A percentile compares a stretch with the other conserved stretches of the same genome.
Evolutionary conservation across 2,113 vertebrate species (phyloP).

Genomic region (Coptodon bakossiorum): DNA sequence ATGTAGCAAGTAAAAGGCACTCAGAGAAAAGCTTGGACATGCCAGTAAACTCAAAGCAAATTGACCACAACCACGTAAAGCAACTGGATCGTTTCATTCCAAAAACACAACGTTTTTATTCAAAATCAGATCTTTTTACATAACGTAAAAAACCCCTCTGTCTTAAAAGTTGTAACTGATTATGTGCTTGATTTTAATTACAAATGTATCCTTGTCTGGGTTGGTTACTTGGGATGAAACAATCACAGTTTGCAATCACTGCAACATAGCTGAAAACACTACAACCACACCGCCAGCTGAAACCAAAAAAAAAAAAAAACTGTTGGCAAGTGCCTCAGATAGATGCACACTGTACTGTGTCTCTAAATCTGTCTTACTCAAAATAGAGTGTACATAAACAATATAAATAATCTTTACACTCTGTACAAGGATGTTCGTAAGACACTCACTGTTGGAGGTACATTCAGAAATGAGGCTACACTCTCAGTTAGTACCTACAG

Average conservation of each 20-base stretch:
- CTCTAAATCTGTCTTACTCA: not conserved
- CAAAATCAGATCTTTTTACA: not conserved
- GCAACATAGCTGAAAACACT: not conserved
- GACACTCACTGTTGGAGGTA: conserved; percentile 36
- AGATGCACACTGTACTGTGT: not conserved
- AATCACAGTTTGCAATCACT: not conserved
- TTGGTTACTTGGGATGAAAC: conserved; percentile 14
- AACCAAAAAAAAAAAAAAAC: not conserved
- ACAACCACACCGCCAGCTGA: not conserved
- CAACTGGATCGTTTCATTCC: not conserved
- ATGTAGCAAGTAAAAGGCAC: conserved; percentile 53
- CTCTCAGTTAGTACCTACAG: not conserved
- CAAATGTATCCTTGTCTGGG: not conserved
- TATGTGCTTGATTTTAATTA: not conserved
- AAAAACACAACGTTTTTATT: not conserved
- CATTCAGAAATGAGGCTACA: conserved; percentile 46
- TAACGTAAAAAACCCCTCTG: not conserved
- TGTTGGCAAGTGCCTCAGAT: not conserved
- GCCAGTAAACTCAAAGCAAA: conserved; percentile 13
- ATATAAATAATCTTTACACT: conserved; percentile 24
- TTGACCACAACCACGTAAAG: conserved; percentile 2
- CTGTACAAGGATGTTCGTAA: conserved; percentile 32
- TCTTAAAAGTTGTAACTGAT: not conserved
- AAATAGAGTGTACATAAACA: conserved; percentile 39
- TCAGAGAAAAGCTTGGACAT: conserved; percentile 42